Evolutionary conservation across 2,797 vertebrate genomes (phyloP).

Genomic region (Cuculus canorus): DNA sequence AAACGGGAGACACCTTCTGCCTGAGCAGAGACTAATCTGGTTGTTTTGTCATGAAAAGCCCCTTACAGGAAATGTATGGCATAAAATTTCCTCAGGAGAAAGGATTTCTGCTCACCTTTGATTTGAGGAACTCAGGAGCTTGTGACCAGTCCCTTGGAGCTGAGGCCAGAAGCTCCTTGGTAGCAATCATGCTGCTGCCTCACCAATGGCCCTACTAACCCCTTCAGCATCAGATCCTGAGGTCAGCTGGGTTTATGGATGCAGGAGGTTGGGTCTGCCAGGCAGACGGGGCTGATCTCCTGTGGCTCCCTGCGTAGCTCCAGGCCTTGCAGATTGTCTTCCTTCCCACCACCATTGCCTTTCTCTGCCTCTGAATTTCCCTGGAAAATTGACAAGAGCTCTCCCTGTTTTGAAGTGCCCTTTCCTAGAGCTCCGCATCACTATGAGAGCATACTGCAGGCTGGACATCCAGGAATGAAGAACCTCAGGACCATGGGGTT

Average conservation of each 20-base stretch:
- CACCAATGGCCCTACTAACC: background rate
- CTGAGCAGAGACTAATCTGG: no score
- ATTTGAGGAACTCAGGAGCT: no score
- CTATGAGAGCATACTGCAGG: background rate
- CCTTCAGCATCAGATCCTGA: background rate
- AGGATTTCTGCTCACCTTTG: no score
- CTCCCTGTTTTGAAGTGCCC: background rate
- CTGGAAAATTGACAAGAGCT: background rate
- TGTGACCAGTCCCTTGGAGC: background rate
- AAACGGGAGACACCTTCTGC: no score
- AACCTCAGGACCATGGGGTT: background rate
- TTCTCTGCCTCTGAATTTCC: background rate
- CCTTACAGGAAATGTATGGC: no score
- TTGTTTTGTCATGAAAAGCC: no score
- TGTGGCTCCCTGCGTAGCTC: background rate
- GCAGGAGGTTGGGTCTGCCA: no score
- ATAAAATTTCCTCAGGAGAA: no score
- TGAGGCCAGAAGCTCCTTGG: background rate
- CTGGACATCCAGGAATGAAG: background rate
- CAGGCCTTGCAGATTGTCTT: background rate
- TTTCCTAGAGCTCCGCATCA: background rate
- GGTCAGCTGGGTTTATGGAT: no score
- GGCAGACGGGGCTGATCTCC: no score
- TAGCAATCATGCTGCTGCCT: background rate
- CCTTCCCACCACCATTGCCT: background rate